Conservation (phyloP, 2,888 invertebrate species). For the Sericinus montela region DNA sequence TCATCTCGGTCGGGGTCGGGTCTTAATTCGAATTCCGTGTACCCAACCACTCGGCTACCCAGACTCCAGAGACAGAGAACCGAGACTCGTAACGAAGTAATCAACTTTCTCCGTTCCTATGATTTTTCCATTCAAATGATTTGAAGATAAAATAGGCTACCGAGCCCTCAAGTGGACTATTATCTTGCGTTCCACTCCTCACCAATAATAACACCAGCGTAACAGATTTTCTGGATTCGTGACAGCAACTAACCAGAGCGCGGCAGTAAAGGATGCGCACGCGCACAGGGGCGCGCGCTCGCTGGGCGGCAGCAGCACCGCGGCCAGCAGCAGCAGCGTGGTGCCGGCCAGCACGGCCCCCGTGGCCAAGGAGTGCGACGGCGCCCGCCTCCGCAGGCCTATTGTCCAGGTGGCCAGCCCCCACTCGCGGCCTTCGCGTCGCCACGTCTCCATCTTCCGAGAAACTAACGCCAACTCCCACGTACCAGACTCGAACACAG, state of each 20-base stretch:
- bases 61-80: too few relatives aligned
- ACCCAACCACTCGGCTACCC: too few relatives aligned
- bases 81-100: too few relatives aligned
- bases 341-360: slow-evolving; percentile 36
- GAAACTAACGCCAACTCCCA: slow-evolving; percentile 48
- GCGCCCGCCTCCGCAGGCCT: slow-evolving; percentile 42
- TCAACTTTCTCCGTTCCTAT: too few relatives aligned
- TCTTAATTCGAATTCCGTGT: too few relatives aligned
- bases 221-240: too few relatives aligned
- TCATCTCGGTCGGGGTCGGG: too few relatives aligned
- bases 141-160: too few relatives aligned
- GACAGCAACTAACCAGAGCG: slow-evolving; percentile 45
- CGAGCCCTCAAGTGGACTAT: too few relatives aligned
- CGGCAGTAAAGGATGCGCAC: slow-evolving; percentile 45
- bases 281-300: slow-evolving; percentile 51
- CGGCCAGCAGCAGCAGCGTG: slow-evolving; percentile 40
- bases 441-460: slow-evolving; percentile 27
- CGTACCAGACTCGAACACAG: slow-evolving; percentile 49
- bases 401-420: slow-evolving; percentile 39
- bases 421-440: slow-evolving; percentile 23
- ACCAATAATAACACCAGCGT: too few relatives aligned
- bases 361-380: slow-evolving; percentile 42
- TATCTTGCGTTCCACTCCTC: too few relatives aligned
- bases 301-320: slow-evolving; percentile 41
- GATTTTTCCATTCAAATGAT: too few relatives aligned